Evolutionary conservation across 1,140 invertebrate genomes (phyloP).

Genomic region (Chrysomallon squamiferum): DNA sequence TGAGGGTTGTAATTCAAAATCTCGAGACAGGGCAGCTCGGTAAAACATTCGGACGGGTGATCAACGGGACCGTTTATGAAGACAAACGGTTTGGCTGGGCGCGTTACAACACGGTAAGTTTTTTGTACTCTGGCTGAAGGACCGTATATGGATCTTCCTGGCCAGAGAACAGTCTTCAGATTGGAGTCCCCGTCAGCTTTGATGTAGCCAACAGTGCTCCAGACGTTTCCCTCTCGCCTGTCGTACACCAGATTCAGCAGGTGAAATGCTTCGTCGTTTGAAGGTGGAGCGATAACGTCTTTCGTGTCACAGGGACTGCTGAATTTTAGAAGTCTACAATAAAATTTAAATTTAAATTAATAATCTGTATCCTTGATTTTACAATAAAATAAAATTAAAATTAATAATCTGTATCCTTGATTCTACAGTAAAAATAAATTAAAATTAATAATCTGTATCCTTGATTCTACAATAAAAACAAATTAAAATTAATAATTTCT

Average conservation of each 20-base stretch:
- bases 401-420: too few species aligned
- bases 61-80: slow-evolving; percentile 37
- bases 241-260: slow-evolving; percentile 71
- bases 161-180: slow-evolving; percentile 86
- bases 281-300: background rate
- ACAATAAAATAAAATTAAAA: too few species aligned
- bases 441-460: too few species aligned
- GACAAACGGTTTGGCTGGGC: slow-evolving; percentile 61
- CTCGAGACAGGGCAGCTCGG: slow-evolving; percentile 77
- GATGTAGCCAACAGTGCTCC: slow-evolving; percentile 74
- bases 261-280: slow-evolving; percentile 66
- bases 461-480: too few species aligned
- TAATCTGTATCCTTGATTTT: too few species aligned
- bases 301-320: too few species aligned
- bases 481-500: too few species aligned
- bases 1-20: background rate
- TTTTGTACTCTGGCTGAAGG: slow-evolving; percentile 61
- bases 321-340: too few species aligned
- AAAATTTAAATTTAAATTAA: too few species aligned
- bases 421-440: too few species aligned
- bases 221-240: slow-evolving; percentile 23
- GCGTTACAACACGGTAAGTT: slow-evolving; percentile 84
- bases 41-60: slow-evolving; percentile 34
- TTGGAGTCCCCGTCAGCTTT: slow-evolving; percentile 60
- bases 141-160: slow-evolving; percentile 70